Percentiles rank a stretch among this genome's conserved stretches.
These are phyloP conservation scores for Poecilia wingei DNA, from an alignment of 2,797 vertebrate species.

Conservation along the genomic window DNA sequence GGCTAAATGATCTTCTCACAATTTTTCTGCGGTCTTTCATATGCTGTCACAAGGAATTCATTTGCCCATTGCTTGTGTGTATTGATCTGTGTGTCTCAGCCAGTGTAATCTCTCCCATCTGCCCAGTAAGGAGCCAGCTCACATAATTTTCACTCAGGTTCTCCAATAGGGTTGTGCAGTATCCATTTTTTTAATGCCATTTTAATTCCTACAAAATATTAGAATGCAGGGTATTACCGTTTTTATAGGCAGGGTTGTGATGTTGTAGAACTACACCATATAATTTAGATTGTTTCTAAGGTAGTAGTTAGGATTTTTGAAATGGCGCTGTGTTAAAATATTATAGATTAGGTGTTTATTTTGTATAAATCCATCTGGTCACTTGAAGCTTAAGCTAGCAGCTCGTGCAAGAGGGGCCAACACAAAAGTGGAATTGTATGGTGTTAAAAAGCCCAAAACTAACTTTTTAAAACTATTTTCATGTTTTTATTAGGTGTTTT, in stretches of 20 bases:
- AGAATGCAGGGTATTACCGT: not conserved
- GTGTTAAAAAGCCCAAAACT: not conserved
- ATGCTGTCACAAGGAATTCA: conserved; percentile 82
- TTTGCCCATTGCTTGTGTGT: conserved; percentile 79
- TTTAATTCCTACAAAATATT: not conserved
- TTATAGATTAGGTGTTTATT: not conserved
- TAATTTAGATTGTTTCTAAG: not conserved
- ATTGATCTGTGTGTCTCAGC: conserved; percentile 80
- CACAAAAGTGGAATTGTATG: not conserved
- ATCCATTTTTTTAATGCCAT: not conserved
- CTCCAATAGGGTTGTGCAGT: not conserved
- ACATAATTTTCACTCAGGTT: conserved; percentile 15
- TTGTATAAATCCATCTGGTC: not conserved
- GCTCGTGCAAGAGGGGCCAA: not conserved
- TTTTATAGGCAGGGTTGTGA: not conserved
- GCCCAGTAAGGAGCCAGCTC: conserved; percentile 52
- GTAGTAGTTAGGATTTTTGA: not conserved
- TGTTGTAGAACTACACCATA: not conserved
- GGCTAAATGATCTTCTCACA: conserved; percentile 36
- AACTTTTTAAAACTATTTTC: not conserved
- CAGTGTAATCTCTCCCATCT: conserved; percentile 81
- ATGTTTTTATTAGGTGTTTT: not conserved
- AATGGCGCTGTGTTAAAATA: not conserved
- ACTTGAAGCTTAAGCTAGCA: not conserved
- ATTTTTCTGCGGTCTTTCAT: conserved; percentile 61